phyloP scores from a whole-genome alignment of 1,140 invertebrate species.

The Xylocopa sonorina region DNA sequence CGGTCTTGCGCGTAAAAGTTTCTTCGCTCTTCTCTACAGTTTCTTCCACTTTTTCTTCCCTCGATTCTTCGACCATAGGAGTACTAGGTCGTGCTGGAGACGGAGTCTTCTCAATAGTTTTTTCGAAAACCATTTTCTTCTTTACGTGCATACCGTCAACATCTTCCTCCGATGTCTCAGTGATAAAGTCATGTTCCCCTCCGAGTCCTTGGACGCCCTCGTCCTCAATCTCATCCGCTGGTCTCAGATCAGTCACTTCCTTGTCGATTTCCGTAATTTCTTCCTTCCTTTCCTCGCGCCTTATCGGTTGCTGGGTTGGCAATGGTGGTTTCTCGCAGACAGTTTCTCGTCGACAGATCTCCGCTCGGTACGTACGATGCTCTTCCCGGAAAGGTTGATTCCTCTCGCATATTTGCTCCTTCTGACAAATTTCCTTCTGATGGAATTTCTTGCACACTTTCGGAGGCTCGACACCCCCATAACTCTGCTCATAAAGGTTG shows the following conservation, averaged over 20 bases:
- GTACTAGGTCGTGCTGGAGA: conserved; percentile 60
- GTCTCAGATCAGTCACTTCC: conserved; percentile 62
- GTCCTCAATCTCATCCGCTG: conserved; percentile 59
- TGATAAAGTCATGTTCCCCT: conserved; percentile 77
- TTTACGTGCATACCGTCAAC: conserved; percentile 77
- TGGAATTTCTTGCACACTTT: conserved; percentile 68
- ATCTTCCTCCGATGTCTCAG: conserved; percentile 77
- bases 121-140: conserved; percentile 78
- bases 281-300: conserved; percentile 57
- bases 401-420: conserved; percentile 67
- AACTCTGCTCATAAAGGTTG: conserved; percentile 71
- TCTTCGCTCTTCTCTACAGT: background rate
- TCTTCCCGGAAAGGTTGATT: conserved; percentile 71
- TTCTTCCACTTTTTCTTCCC: background rate
- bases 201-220: conserved; percentile 73
- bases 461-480: conserved; percentile 48
- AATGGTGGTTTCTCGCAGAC: conserved; percentile 61
- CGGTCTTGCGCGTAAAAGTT: conserved; percentile 17
- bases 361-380: conserved; percentile 68
- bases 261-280: conserved; percentile 66
- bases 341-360: conserved; percentile 49
- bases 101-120: conserved; percentile 73
- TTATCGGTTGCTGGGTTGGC: conserved; percentile 19
- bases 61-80: conserved; percentile 10
- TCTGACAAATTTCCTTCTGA: conserved; percentile 68